Percentiles rank a stretch among this genome's conserved stretches.
phyloP scores from a whole-genome alignment of 2,113 vertebrate species.

The Microcebus lehilahytsara region DNA sequence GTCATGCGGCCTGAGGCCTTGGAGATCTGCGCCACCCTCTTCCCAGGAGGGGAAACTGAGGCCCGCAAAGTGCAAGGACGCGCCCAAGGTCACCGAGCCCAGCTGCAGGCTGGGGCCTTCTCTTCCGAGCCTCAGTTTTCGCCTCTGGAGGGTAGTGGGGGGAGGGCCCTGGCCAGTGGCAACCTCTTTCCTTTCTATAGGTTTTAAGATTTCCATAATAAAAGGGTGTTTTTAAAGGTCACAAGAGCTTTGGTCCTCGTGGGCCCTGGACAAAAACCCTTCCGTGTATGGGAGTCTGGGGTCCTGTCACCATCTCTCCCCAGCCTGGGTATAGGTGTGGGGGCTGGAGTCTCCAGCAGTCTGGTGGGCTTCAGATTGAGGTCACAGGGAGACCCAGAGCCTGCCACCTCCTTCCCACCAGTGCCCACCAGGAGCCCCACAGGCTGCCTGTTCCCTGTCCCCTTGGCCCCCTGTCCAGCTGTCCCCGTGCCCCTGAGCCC shows the following conservation, averaged over 20 bases:
- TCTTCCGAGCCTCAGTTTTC: neutral
- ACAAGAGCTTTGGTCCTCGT: too few relatives aligned
- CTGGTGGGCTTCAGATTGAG: slow-evolving; percentile 59
- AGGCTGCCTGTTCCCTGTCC: neutral
- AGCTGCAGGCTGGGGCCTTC: neutral
- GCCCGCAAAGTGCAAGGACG: neutral
- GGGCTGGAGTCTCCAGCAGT: neutral
- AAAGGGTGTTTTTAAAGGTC: slow-evolving; percentile 1
- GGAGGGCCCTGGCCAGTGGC: neutral
- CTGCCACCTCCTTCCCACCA: too few relatives aligned
- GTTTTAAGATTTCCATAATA: neutral
- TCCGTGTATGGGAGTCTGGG: slow-evolving; percentile 57
- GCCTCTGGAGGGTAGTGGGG: neutral
- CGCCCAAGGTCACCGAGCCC: slow-evolving; percentile 65
- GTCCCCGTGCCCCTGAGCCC: neutral
- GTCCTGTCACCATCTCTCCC: neutral
- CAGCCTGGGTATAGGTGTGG: neutral
- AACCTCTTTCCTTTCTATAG: neutral
- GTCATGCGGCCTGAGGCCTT: neutral
- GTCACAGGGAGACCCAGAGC: slow-evolving; percentile 61
- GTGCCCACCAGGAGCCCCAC: neutral
- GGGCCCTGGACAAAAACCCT: neutral
- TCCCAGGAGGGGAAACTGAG: slow-evolving; percentile 46
- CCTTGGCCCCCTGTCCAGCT: neutral
- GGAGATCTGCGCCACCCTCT: neutral